A percentile compares a stretch with the other conserved stretches of the same genome.
These are phyloP conservation scores for Frankliniella intonsa DNA, from an alignment of 2,888 invertebrate species.

Conservation along the genomic window DNA sequence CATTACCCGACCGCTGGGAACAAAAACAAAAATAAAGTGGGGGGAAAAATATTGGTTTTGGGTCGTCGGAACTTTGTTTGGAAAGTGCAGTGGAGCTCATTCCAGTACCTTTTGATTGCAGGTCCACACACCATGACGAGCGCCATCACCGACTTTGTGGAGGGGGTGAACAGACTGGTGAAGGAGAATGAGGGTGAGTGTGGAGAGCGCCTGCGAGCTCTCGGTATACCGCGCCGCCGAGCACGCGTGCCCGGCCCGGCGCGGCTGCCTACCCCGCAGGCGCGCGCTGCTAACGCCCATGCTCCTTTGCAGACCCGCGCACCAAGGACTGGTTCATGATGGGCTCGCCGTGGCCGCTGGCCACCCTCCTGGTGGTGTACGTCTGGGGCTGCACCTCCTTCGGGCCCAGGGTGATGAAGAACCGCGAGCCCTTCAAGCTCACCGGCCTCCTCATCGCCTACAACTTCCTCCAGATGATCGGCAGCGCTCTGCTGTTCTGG, in stretches of 20 bases:
- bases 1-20: no score
- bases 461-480: slow-evolving; percentile 36
- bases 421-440: slow-evolving; percentile 35
- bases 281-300: no score
- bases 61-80: no score
- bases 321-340: slow-evolving; percentile 35
- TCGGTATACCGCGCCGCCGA: no score
- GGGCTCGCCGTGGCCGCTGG: slow-evolving; percentile 32
- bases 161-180: neutral
- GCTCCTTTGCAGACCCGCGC: slow-evolving; percentile 34
- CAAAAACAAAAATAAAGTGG: no score
- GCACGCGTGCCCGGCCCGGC: neutral
- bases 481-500: slow-evolving; percentile 47
- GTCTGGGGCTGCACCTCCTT: slow-evolving; percentile 31
- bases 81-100: neutral
- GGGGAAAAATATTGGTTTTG: no score
- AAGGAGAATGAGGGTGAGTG: neutral
- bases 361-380: slow-evolving; percentile 31
- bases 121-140: neutral
- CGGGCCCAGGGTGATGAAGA: slow-evolving; percentile 34
- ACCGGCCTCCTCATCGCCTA: slow-evolving; percentile 32
- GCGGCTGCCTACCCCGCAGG: neutral
- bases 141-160: neutral
- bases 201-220: neutral
- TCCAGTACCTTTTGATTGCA: neutral